These are phyloP conservation scores for Nineta flava DNA, from an alignment of 2,888 invertebrate genomes.

Conservation along the genomic window DNA sequence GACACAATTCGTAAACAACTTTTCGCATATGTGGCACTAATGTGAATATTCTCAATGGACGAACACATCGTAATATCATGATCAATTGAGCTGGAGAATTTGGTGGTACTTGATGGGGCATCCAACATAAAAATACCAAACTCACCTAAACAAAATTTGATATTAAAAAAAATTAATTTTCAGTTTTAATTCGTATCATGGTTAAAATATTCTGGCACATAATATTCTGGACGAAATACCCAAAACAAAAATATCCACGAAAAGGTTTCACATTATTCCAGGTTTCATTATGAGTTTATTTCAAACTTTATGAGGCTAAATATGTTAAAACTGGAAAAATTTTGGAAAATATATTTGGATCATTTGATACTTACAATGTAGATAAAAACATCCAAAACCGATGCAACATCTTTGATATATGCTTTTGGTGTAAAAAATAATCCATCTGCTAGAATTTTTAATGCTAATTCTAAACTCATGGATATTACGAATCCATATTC, in stretches of 20 bases:
- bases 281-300: too few relatives aligned
- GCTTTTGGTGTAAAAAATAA: slow-evolving; percentile 98
- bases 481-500: slow-evolving; percentile 96
- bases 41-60: slow-evolving; percentile 93
- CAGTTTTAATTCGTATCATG: too few relatives aligned
- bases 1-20: slow-evolving; percentile 94
- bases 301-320: too few relatives aligned
- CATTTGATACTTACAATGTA: slow-evolving; percentile 68
- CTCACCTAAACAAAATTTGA: slow-evolving; percentile 51
- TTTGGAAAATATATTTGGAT: too few relatives aligned
- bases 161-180: slow-evolving; percentile 3
- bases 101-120: slow-evolving; percentile 83
- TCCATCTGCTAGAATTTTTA: slow-evolving; percentile 95
- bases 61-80: slow-evolving; percentile 91
- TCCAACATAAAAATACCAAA: slow-evolving; percentile 90
- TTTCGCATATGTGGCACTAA: slow-evolving; percentile 98
- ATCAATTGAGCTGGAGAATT: slow-evolving; percentile 88
- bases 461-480: slow-evolving; percentile 90
- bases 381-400: slow-evolving; percentile 92
- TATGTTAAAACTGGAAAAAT: too few relatives aligned
- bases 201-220: too few relatives aligned
- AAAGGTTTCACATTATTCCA: too few relatives aligned
- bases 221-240: too few relatives aligned
- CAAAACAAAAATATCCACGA: too few relatives aligned
- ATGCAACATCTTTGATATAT: slow-evolving; percentile 93